phyloP scores from a whole-genome alignment of 2,797 vertebrate genomes.

The Catamblyrhynchus diadema region DNA sequence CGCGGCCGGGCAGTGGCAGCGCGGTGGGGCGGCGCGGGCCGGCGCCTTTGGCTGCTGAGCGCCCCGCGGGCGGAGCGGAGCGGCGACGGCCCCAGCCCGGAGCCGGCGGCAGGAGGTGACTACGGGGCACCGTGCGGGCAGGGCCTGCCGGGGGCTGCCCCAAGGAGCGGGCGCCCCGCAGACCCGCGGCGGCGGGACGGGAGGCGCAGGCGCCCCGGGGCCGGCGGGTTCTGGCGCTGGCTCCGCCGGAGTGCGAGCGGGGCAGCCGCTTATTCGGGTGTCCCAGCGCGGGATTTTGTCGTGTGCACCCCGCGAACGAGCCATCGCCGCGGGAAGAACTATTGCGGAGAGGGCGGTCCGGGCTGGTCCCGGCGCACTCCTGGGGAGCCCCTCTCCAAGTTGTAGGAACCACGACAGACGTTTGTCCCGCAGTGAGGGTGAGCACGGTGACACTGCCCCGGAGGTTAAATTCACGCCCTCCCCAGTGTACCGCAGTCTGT shows the following conservation, averaged over 20 bases:
- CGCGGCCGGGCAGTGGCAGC: not conserved
- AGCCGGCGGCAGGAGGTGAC: not conserved
- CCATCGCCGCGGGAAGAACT: not conserved
- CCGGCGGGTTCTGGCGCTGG: not conserved
- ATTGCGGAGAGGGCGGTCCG: fast-evolving
- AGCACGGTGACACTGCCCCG: fast-evolving
- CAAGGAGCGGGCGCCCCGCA: not conserved
- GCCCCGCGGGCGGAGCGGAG: not conserved
- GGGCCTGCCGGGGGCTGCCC: not conserved
- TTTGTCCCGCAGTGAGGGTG: not conserved
- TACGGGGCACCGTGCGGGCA: not conserved
- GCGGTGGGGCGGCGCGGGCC: not conserved
- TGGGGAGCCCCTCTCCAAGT: no score
- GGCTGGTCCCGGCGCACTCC: not conserved
- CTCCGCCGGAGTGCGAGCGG: not conserved
- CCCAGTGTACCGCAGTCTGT: fast-evolving
- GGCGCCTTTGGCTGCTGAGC: not conserved
- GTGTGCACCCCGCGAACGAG: not conserved
- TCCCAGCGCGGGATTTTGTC: not conserved
- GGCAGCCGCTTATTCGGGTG: not conserved
- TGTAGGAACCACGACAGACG: fast-evolving
- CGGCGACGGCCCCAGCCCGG: not conserved
- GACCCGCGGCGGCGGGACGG: not conserved
- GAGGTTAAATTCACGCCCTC: fast-evolving
- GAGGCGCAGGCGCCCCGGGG: not conserved